Evolutionary conservation across 2,888 invertebrate genomes (phyloP).

Genomic region (Deilephila elpenor): DNA sequence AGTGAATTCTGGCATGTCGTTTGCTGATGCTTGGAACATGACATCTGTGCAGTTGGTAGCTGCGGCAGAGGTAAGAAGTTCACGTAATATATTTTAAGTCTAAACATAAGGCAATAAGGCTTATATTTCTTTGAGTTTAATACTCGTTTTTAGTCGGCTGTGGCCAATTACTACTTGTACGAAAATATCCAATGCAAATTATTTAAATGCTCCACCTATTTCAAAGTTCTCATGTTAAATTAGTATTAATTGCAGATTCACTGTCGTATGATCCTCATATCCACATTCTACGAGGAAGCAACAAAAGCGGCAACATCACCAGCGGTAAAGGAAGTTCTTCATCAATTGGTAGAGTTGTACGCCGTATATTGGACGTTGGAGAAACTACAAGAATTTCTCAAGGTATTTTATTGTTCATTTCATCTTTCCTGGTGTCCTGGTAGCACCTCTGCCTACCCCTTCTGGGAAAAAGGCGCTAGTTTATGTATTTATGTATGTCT

Average conservation of each 20-base stretch:
- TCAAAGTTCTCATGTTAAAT: not conserved
- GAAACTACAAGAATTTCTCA: constrained; percentile 90
- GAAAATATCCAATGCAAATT: too few relatives aligned
- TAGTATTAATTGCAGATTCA: constrained; percentile 86
- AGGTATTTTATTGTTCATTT: constrained; percentile 78
- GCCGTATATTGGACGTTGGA: constrained; percentile 90
- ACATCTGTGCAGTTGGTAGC: constrained; percentile 92
- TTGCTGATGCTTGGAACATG: constrained; percentile 94
- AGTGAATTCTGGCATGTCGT: constrained; percentile 85
- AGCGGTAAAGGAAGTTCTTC: constrained; percentile 85
- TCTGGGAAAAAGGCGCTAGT: too few relatives aligned
- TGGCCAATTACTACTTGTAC: too few relatives aligned
- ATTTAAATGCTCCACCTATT: not conserved
- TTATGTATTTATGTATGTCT: too few relatives aligned
- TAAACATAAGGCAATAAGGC: too few relatives aligned
- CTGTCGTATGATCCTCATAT: constrained; percentile 91
- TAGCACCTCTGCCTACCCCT: too few relatives aligned
- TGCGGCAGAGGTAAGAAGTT: constrained; percentile 89
- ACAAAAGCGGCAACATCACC: constrained; percentile 77
- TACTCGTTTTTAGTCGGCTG: too few relatives aligned
- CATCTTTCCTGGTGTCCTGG: too few relatives aligned
- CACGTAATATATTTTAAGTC: not conserved
- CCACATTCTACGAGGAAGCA: constrained; percentile 87
- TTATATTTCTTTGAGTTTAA: too few relatives aligned
- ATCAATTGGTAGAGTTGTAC: constrained; percentile 90